Evolutionary conservation across 2,888 invertebrate genomes (phyloP), one percentile per base, ranked within the genome.

Genomic region (Andrena chrysosceles): DNA sequence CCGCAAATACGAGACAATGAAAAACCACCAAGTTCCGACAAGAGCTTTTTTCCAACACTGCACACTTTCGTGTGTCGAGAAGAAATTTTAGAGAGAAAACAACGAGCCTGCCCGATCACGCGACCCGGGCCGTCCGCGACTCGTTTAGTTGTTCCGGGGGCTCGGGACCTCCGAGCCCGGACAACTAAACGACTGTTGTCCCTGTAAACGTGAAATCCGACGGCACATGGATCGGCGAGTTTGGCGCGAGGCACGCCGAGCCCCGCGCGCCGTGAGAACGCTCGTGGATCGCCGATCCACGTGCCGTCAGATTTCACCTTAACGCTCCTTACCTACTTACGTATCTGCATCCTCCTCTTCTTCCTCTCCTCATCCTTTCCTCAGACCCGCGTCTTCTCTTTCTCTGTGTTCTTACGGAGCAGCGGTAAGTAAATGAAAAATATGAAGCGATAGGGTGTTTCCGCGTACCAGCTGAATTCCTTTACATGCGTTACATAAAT

Each of bases 81-180:
- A 84, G 84, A 89, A 86, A 88, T 89, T 87, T 85, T 77, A 64
- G 78, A 84, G 77, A 68, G 83, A 81, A 84, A 83, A 81, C 84
- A 77, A 60, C 70, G 74, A 72, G 79, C 72, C 77, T 64, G 67
- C 75, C 68, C 63, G 75, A 64, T 59, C 54, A 8, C 78, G 83
- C 35, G 35, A 35, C 10, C 35, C 35, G 35, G 42, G 42, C 13
- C 16, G 71, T 79, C 77, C 75, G 73, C 72, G 75, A 77, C 84
- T 84, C 69, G 80, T 83, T 76, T 71, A 68, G 48, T 56, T 59
- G 74, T 56, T 54, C 8, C n/a, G n/a, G n/a, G n/a, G 8, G 33
- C 33, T 33, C 66, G 31, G 29, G 6, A n/a, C n/a, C n/a, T n/a
- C n/a, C n/a, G n/a, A n/a, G n/a, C n/a, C n/a, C n/a, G n/a, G n/a